A percentile compares a stretch with the other conserved stretches of the same genome.
Evolutionary conservation across 1,140 invertebrate species (phyloP).

Genomic region (Anagrus nilaparvatae): DNA sequence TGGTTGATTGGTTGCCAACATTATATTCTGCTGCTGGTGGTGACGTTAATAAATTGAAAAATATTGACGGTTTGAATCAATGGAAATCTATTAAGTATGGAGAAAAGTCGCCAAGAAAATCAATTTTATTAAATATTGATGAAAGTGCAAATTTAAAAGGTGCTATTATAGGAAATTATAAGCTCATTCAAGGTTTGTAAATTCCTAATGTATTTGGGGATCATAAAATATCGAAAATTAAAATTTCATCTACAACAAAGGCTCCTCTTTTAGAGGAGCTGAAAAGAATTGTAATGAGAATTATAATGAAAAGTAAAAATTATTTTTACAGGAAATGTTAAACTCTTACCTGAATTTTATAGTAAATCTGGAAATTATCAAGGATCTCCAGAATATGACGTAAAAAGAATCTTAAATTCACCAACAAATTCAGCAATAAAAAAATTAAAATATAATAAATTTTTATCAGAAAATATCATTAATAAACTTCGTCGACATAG

Average conservation of each 20-base stretch:
- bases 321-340: too few species aligned
- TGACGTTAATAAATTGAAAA: slow-evolving; percentile 25
- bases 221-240: too few species aligned
- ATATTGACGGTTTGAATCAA: slow-evolving; percentile 42
- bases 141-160: slow-evolving; percentile 15
- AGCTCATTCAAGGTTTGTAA: slow-evolving; percentile 26
- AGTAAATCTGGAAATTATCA: slow-evolving; percentile 19
- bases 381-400: slow-evolving; percentile 23
- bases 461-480: too few species aligned
- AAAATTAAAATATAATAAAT: too few species aligned
- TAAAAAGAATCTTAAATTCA: slow-evolving; percentile 20
- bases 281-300: too few species aligned
- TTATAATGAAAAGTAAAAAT: too few species aligned
- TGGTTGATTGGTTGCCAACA: slow-evolving; percentile 68
- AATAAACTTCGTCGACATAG: too few species aligned
- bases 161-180: slow-evolving; percentile 24
- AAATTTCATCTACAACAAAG: too few species aligned
- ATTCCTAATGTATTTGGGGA: background rate
- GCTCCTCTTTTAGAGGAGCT: too few species aligned
- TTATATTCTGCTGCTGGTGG: slow-evolving; percentile 46
- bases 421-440: slow-evolving; percentile 22
- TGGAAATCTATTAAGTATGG: slow-evolving; percentile 41
- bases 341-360: too few species aligned
- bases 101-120: too few species aligned
- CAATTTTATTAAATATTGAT: too few species aligned